Conservation (phyloP, 1,140 invertebrate species). For the Zaprionus camerounensis region DNA sequence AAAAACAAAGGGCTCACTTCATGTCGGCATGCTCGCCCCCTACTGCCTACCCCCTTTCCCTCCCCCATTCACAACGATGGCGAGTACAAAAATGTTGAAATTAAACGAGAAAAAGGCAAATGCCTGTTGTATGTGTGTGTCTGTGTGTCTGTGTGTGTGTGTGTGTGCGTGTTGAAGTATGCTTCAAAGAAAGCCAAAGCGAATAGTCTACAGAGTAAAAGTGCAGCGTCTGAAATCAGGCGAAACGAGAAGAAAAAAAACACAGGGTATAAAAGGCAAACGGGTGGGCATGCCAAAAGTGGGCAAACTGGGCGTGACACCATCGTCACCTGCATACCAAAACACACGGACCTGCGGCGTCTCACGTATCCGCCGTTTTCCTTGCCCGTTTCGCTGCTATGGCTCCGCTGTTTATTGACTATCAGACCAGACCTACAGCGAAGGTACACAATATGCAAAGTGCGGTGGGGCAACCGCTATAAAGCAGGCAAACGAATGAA, state of each 20-base stretch:
- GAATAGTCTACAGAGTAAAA: slow-evolving; percentile 43
- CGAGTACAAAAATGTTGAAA: slow-evolving; percentile 65
- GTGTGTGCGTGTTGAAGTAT: slow-evolving; percentile 54
- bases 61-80: slow-evolving; percentile 10
- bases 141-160: slow-evolving; percentile 16
- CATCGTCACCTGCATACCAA: slow-evolving; percentile 68
- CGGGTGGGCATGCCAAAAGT: neutral
- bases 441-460: slow-evolving; percentile 71
- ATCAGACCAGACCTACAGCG: slow-evolving; percentile 46
- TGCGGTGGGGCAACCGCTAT: slow-evolving; percentile 9
- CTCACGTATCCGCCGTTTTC: slow-evolving; percentile 43
- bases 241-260: neutral
- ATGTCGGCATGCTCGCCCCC: slow-evolving; percentile 24
- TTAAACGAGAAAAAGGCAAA: slow-evolving; percentile 69
- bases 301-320: slow-evolving; percentile 27
- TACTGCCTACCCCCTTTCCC: neutral
- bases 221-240: slow-evolving; percentile 60
- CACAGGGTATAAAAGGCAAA: slow-evolving; percentile 5
- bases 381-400: slow-evolving; percentile 10
- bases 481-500: slow-evolving; percentile 2
- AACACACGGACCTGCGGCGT: slow-evolving; percentile 51
- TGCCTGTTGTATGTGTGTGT: slow-evolving; percentile 41
- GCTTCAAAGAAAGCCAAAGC: slow-evolving; percentile 54
- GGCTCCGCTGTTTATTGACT: slow-evolving; percentile 65
- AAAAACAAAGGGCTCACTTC: slow-evolving; percentile 37